Evolutionary conservation across 2,888 invertebrate genomes (phyloP).

Genomic region (Girardia tigrina): DNA sequence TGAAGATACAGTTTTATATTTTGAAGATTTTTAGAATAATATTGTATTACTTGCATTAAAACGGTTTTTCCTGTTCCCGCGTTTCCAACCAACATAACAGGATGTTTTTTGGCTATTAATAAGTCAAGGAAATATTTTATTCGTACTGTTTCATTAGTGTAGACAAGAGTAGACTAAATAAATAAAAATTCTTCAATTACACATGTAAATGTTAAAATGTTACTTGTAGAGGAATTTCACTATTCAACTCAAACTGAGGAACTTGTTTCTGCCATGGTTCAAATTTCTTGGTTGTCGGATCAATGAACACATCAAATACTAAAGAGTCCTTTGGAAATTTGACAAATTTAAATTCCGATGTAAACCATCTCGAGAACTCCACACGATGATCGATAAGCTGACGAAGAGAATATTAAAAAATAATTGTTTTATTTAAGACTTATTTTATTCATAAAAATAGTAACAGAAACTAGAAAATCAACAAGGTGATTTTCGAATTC

Average conservation of each 20-base stretch:
- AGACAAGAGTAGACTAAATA: slow-evolving; percentile 57
- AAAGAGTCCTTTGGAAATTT: slow-evolving; percentile 79
- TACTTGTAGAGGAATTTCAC: slow-evolving; percentile 75
- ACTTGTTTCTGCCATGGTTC: slow-evolving; percentile 74
- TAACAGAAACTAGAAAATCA: not conserved
- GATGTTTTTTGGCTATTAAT: slow-evolving; percentile 70
- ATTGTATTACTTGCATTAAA: slow-evolving; percentile 57
- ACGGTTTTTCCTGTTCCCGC: slow-evolving; percentile 89
- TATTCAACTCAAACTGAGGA: slow-evolving; percentile 75
- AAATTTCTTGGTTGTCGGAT: slow-evolving; percentile 74
- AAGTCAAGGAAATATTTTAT: slow-evolving; percentile 75
- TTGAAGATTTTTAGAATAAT: not conserved
- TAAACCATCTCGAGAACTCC: slow-evolving; percentile 94
- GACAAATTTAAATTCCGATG: slow-evolving; percentile 80
- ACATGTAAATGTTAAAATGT: not conserved
- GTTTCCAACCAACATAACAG: slow-evolving; percentile 82
- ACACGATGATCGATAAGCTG: slow-evolving; percentile 77
- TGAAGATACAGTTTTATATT: not conserved
- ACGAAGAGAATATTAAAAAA: slow-evolving; percentile 39
- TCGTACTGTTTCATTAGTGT: slow-evolving; percentile 79
- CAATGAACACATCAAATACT: slow-evolving; percentile 84
- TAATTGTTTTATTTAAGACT: not conserved
- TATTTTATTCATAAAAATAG: no score
- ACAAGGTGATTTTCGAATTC: no score
- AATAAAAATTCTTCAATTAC: not conserved